A percentile compares a stretch with the other conserved stretches of the same genome.
Evolutionary conservation across 2,888 invertebrate genomes (phyloP).

Genomic region (Calameuta idolon): DNA sequence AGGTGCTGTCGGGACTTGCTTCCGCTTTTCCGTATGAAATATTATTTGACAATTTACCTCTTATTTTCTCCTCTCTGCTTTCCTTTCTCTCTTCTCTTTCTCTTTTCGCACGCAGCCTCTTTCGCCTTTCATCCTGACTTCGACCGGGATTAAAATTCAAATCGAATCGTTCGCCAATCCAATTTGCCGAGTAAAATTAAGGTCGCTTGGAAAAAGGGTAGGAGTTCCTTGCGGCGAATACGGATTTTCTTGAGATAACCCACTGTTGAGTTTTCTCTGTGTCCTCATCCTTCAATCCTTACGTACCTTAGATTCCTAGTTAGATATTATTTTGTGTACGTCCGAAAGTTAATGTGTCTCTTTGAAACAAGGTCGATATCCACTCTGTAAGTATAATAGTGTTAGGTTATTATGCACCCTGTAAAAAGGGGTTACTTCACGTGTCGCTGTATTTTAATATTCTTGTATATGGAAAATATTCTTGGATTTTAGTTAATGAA

Average conservation of each 20-base stretch:
- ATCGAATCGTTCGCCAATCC: not conserved
- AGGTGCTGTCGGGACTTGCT: slow-evolving; percentile 15
- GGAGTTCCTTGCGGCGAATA: not conserved
- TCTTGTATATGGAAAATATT: not conserved
- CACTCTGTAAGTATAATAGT: not conserved
- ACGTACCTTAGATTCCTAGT: not conserved
- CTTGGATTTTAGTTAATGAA: not conserved
- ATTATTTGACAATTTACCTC: not conserved
- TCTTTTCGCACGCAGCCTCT: not conserved
- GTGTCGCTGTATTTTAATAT: not conserved
- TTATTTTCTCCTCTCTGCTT: not conserved
- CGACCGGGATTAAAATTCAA: not conserved
- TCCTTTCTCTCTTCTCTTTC: not conserved
- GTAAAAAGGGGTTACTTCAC: not conserved
- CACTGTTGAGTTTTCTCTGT: not conserved
- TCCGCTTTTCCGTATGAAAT: not conserved
- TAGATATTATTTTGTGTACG: not conserved
- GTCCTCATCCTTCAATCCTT: not conserved
- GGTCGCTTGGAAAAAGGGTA: not conserved
- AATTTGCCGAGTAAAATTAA: not conserved
- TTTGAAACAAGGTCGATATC: not conserved
- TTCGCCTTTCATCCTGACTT: not conserved
- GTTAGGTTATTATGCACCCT: not conserved
- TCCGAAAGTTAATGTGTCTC: not conserved
- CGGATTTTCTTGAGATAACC: not conserved